A percentile compares a stretch with the other conserved stretches of the same genome.
These are phyloP conservation scores for Meta bourneti DNA, from an alignment of 2,888 invertebrate genomes.

Conservation along the genomic window DNA sequence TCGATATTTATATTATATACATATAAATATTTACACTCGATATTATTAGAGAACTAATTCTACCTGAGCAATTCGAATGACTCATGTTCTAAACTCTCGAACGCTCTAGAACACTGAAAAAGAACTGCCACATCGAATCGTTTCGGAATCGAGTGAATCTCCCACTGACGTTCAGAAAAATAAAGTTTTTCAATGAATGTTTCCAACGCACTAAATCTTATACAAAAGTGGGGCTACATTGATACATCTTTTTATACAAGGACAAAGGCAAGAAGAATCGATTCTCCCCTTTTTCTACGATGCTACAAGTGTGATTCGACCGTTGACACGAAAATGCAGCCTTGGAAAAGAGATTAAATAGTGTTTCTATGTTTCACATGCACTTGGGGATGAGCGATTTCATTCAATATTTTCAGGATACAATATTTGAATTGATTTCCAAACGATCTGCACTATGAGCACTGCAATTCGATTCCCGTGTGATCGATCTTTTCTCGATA, in stretches of 20 bases:
- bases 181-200: conserved; percentile 55
- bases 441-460: no score
- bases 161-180: conserved; percentile 30
- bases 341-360: not conserved
- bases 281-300: conserved; percentile 6
- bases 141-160: not conserved
- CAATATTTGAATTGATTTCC: not conserved
- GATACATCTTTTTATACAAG: conserved; percentile 18
- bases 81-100: not conserved
- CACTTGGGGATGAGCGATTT: conserved; percentile 14
- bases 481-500: no score
- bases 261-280: conserved; percentile 35
- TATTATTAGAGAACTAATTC: not conserved
- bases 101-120: not conserved
- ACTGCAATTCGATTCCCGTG: no score
- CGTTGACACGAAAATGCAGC: not conserved
- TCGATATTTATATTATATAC: not conserved
- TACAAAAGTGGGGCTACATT: conserved; percentile 68
- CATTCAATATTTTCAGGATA: not conserved
- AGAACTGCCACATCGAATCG: not conserved
- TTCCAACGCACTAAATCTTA: conserved; percentile 59
- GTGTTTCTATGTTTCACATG: not conserved
- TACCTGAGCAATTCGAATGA: not conserved
- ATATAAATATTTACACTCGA: not conserved
- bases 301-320: conserved; percentile 1